phyloP scores from a whole-genome alignment of 2,888 invertebrate genomes.

The Torymus aiolomorphi region DNA sequence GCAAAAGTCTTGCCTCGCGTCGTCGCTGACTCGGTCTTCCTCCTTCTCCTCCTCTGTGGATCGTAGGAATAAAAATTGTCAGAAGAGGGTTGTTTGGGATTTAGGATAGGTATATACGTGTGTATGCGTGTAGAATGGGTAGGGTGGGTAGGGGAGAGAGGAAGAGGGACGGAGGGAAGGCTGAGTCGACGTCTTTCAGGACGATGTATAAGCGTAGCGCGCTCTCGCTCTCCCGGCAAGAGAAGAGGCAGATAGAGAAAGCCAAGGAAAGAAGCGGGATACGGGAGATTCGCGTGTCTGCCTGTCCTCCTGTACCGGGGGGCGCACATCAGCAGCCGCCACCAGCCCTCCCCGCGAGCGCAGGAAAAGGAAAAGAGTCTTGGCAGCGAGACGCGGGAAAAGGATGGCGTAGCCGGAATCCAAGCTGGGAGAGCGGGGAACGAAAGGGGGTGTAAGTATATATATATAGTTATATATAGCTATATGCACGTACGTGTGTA shows the following conservation, averaged over 20 bases:
- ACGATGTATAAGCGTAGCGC: conserved; percentile 57
- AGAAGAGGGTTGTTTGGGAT: conserved; percentile 56
- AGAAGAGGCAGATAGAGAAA: conserved; percentile 29
- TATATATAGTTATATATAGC: conserved; percentile 2
- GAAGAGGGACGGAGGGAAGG: conserved; percentile 69
- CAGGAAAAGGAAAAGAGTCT: conserved; percentile 59
- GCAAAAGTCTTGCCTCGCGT: conserved; percentile 55
- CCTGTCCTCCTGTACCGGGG: conserved; percentile 64
- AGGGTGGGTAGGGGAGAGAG: conserved; percentile 63
- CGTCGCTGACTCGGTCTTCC: conserved; percentile 23
- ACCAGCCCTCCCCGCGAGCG: conserved; percentile 53
- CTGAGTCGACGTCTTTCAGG: conserved; percentile 73
- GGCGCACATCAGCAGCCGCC: conserved; percentile 70
- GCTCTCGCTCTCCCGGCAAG: conserved; percentile 5
- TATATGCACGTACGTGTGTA: neutral
- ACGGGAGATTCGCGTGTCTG: conserved; percentile 67
- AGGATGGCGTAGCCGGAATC: conserved; percentile 39
- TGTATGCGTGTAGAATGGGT: neutral
- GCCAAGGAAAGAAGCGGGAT: conserved; percentile 63
- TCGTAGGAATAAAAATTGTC: conserved; percentile 57
- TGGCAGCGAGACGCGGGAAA: conserved; percentile 59
- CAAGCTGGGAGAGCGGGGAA: neutral
- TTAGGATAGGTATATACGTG: conserved; percentile 54
- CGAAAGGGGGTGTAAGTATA: neutral
- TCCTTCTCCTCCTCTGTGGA: conserved; percentile 32